A percentile compares a stretch with the other conserved stretches of the same genome.
These are phyloP conservation scores for Hoplodrina blanda DNA, from an alignment of 2,888 invertebrate species.

Conservation along the genomic window DNA sequence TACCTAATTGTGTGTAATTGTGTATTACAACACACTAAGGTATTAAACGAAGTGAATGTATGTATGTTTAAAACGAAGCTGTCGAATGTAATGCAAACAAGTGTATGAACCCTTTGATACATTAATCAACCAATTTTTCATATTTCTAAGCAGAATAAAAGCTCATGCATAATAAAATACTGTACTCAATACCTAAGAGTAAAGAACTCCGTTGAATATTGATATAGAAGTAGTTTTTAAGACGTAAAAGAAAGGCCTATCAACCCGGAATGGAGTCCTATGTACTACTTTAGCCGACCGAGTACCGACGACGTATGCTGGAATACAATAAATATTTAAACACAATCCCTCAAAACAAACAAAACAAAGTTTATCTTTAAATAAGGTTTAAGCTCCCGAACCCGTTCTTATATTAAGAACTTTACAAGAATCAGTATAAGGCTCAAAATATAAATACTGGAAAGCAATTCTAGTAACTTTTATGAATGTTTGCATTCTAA, in stretches of 20 bases:
- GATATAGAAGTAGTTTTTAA: conserved; percentile 17
- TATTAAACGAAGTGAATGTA: not conserved
- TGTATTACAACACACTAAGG: no score
- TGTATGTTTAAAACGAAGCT: no score
- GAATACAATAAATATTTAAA: conserved; percentile 45
- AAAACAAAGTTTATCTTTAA: not conserved
- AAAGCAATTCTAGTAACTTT: no score
- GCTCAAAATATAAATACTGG: not conserved
- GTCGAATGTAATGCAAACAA: no score
- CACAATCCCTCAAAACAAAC: not conserved
- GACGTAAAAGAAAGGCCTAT: conserved; percentile 52
- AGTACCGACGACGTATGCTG: conserved; percentile 45
- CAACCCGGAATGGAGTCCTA: conserved; percentile 45
- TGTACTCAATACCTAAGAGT: conserved; percentile 35
- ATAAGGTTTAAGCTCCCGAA: not conserved
- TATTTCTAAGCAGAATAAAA: not conserved
- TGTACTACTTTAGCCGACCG: conserved; percentile 38
- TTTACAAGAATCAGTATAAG: not conserved
- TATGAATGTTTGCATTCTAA: no score
- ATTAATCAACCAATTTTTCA: no score
- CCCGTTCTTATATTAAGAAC: not conserved
- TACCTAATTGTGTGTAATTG: not conserved
- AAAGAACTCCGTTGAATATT: conserved; percentile 52
- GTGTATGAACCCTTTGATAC: no score
- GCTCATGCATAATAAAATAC: conserved; percentile 24